Conservation (phyloP, 2,888 invertebrate genomes). For the Neria commutata region DNA sequence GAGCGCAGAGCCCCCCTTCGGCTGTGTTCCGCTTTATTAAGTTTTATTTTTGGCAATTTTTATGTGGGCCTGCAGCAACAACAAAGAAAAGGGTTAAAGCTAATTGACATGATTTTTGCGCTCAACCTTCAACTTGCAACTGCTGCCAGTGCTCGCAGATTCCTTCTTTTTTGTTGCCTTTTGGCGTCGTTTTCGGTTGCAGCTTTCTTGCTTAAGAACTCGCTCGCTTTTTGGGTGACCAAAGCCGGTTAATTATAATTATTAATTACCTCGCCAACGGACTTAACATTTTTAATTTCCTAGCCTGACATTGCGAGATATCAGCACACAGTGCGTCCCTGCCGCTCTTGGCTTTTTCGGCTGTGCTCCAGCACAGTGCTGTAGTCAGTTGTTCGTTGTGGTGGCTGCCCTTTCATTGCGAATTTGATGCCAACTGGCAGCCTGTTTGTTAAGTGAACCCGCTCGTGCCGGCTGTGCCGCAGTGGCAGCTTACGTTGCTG, state of each 20-base stretch:
- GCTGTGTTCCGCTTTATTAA: too few relatives aligned
- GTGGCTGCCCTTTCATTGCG: not conserved
- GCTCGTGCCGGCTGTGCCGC: too few relatives aligned
- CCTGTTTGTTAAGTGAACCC: too few relatives aligned
- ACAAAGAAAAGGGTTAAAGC: not conserved
- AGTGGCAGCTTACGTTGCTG: not conserved
- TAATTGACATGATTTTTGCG: not conserved
- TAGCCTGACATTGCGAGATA: not conserved
- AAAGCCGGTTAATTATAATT: conserved; percentile 11
- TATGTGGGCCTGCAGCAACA: too few relatives aligned
- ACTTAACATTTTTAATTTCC: not conserved
- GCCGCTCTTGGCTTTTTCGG: not conserved
- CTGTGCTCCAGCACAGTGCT: not conserved
- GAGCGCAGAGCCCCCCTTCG: too few relatives aligned
- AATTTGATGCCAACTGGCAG: too few relatives aligned
- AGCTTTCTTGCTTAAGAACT: not conserved
- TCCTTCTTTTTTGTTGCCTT: not conserved
- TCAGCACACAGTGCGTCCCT: not conserved
- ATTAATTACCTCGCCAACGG: conserved; percentile 7
- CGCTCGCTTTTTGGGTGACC: not conserved
- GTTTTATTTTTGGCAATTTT: too few relatives aligned
- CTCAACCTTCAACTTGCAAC: not conserved
- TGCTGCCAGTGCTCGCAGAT: not conserved
- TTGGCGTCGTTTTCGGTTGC: not conserved
- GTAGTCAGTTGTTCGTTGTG: not conserved